Evolutionary conservation across 2,888 invertebrate genomes (phyloP).

Genomic region (Molorchus minor): DNA sequence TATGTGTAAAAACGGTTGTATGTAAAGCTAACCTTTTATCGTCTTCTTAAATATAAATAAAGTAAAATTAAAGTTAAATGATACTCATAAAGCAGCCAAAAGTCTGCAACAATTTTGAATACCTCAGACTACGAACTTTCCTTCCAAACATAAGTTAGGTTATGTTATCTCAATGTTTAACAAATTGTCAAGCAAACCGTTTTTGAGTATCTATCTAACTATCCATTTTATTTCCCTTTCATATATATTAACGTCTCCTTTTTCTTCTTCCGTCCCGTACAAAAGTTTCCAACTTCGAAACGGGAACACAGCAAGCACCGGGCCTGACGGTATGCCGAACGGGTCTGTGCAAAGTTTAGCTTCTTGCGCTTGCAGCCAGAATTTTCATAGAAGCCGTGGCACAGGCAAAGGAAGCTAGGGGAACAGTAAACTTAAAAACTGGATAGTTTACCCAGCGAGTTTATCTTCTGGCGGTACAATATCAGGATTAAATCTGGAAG

Average conservation of each 20-base stretch:
- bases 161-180: too few species aligned
- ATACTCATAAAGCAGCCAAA: too few species aligned
- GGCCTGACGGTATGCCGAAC: not conserved
- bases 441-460: slow-evolving; percentile 32
- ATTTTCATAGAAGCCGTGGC: slow-evolving; percentile 27
- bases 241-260: not conserved
- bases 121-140: too few species aligned
- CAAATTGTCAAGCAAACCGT: too few species aligned
- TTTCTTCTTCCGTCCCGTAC: not conserved
- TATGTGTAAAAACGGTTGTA: too few species aligned
- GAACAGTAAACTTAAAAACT: slow-evolving; percentile 27
- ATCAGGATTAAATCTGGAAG: slow-evolving; percentile 33
- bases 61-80: too few species aligned
- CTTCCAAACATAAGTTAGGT: too few species aligned
- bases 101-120: too few species aligned
- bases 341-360: slow-evolving; percentile 12
- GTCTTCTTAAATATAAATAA: too few species aligned
- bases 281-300: slow-evolving; percentile 13
- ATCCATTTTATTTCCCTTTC: too few species aligned
- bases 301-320: slow-evolving; percentile 3
- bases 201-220: too few species aligned
- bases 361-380: slow-evolving; percentile 26
- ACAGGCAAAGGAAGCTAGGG: not conserved
- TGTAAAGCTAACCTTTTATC: too few species aligned
- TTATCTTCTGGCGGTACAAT: slow-evolving; percentile 27